Evolutionary conservation across 2,113 vertebrate genomes (phyloP).

Genomic region (Lasiurus cinereus): DNA sequence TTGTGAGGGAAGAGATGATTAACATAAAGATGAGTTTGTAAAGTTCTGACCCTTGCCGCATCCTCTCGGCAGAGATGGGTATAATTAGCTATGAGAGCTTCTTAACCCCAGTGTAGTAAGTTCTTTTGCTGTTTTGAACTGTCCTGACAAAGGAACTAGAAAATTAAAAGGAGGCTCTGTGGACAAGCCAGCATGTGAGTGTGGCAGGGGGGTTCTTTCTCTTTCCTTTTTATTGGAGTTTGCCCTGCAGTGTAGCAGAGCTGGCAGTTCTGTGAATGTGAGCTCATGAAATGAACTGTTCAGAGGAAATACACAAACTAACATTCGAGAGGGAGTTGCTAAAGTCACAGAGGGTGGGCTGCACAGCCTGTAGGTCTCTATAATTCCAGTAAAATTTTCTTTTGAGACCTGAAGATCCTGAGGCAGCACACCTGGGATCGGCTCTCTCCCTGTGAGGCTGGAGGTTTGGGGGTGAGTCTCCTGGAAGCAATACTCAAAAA

Average conservation of each 20-base stretch:
- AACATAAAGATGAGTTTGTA: constrained; percentile 42
- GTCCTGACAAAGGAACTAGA: constrained; percentile 27
- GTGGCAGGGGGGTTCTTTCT: background rate
- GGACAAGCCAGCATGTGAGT: background rate
- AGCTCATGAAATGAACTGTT: background rate
- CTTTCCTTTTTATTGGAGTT: constrained; percentile 16
- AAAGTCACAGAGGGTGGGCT: background rate
- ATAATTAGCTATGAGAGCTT: background rate
- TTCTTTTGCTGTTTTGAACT: constrained; percentile 53
- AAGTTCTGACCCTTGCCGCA: background rate
- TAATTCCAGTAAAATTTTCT: background rate
- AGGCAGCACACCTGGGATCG: background rate
- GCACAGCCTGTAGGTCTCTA: background rate
- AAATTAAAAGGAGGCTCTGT: constrained; percentile 52
- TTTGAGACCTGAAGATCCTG: background rate
- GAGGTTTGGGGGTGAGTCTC: background rate
- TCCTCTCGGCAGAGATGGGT: background rate
- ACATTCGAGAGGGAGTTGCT: background rate
- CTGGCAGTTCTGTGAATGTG: background rate
- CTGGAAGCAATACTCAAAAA: constrained; percentile 3
- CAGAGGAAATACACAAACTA: background rate
- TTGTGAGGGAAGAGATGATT: background rate
- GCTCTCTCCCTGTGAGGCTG: background rate
- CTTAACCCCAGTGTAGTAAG: constrained; percentile 35
- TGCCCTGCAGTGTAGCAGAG: constrained; percentile 15